phyloP scores from a whole-genome alignment of 2,113 vertebrate species.

The Entelurus aequoreus region DNA sequence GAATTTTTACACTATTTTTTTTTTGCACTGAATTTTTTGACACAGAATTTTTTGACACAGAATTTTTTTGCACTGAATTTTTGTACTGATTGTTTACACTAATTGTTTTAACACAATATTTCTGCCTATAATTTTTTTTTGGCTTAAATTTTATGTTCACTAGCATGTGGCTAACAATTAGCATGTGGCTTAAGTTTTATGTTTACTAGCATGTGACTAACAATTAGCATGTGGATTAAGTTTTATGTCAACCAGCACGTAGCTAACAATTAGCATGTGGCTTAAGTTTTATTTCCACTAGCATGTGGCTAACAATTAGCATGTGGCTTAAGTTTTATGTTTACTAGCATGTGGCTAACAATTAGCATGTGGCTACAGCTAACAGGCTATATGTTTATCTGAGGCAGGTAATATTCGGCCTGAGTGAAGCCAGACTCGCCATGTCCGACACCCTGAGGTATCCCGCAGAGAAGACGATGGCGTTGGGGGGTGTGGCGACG shows the following conservation, averaged over 20 bases:
- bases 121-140: no score
- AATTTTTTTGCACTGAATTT: no score
- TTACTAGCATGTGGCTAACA: not conserved
- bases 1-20: no score
- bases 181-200: not conserved
- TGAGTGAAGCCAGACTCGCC: slow-evolving; percentile 70
- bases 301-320: not conserved
- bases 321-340: no score
- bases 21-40: no score
- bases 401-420: not conserved
- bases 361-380: no score
- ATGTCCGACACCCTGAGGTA: slow-evolving; percentile 87
- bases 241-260: not conserved
- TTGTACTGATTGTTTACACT: no score
- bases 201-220: not conserved
- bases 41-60: no score
- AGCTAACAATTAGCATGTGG: not conserved
- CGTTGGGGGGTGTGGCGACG: slow-evolving; percentile 90
- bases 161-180: not conserved
- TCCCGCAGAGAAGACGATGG: slow-evolving; percentile 88
- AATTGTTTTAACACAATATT: no score
- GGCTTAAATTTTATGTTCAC: not conserved
- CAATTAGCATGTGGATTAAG: not conserved
- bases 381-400: not conserved
- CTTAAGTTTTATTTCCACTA: not conserved